phyloP scores from a whole-genome alignment of 30 jellyfish, hydroid and myxozoan genomes.

The Aurelia sp. region DNA sequence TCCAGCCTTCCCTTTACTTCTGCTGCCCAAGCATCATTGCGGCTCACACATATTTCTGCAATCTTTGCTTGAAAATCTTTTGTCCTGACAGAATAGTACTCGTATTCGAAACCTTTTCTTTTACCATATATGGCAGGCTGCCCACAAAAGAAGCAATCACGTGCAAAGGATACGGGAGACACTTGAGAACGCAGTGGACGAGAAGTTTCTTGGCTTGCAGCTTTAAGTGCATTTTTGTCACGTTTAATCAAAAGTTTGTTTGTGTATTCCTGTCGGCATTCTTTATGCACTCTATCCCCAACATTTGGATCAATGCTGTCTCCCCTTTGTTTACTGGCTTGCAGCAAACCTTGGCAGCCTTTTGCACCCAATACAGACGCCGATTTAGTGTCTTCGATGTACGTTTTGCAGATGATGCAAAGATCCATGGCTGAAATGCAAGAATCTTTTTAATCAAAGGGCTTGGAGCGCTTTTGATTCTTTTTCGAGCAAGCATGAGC shows the following conservation, averaged over 20 bases:
- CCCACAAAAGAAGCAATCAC: conserved; percentile 8
- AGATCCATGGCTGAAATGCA: conserved; percentile 28
- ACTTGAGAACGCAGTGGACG: conserved; percentile 1
- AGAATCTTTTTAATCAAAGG: not conserved
- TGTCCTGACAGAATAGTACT: conserved; percentile 46
- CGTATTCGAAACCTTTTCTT: conserved; percentile 51
- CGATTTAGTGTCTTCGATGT: conserved; percentile 9
- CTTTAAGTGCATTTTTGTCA: conserved; percentile 10
- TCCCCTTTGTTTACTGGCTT: conserved; percentile 36
- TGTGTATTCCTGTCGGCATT: conserved; percentile 5
- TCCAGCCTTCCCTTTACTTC: conserved; percentile 47
- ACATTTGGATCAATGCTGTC: conserved; percentile 21
- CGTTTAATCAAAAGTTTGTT: conserved; percentile 23
- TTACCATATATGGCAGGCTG: conserved; percentile 49
- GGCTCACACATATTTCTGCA: conserved; percentile 50
- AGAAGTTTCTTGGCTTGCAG: conserved; percentile 3
- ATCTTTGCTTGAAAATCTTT: conserved; percentile 26
- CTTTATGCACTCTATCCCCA: conserved; percentile 21
- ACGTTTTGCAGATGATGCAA: conserved; percentile 51
- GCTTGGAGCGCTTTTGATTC: too few species aligned
- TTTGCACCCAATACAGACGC: conserved; percentile 42
- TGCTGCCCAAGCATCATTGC: conserved; percentile 66
- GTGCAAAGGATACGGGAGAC: conserved; percentile 12
- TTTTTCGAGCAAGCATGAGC: too few species aligned
- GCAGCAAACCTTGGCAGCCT: conserved; percentile 29